Conservation (phyloP, 2,888 invertebrate genomes). For the Drosophila barbarae region DNA sequence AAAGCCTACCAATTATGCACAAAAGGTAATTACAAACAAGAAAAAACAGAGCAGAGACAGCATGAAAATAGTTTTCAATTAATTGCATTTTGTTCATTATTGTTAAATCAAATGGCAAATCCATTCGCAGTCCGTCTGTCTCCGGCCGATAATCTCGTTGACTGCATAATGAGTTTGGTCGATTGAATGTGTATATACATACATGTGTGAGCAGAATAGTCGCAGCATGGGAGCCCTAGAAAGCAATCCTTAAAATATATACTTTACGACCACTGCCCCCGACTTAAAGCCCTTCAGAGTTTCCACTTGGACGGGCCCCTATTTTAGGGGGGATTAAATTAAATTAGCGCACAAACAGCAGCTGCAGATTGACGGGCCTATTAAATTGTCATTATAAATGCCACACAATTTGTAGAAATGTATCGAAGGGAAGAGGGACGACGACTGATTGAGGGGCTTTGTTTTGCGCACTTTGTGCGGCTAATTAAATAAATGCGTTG, state of each 20-base stretch:
- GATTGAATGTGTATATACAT: slow-evolving; percentile 9
- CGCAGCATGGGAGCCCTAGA: background rate
- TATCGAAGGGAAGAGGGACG: background rate
- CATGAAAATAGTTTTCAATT: slow-evolving; percentile 55
- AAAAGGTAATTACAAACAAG: slow-evolving; percentile 55
- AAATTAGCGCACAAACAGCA: slow-evolving; percentile 35
- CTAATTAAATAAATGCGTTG: slow-evolving; percentile 67
- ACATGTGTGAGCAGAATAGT: background rate
- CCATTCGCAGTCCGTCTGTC: slow-evolving; percentile 27
- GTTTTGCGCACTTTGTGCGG: slow-evolving; percentile 42
- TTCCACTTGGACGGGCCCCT: background rate
- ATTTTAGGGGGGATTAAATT: slow-evolving; percentile 26
- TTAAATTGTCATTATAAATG: slow-evolving; percentile 53
- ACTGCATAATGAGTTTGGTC: slow-evolving; percentile 40
- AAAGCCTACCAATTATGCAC: slow-evolving; percentile 64
- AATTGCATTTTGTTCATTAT: slow-evolving; percentile 56
- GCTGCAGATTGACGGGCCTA: slow-evolving; percentile 39
- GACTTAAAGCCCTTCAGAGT: background rate
- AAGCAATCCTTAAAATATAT: slow-evolving; percentile 3
- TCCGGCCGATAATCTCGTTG: slow-evolving; percentile 40
- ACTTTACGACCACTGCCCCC: background rate
- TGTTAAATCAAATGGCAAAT: slow-evolving; percentile 58
- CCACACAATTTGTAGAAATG: slow-evolving; percentile 25
- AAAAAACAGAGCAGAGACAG: slow-evolving; percentile 12
- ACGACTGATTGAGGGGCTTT: slow-evolving; percentile 30